A percentile compares a stretch with the other conserved stretches of the same genome.
phyloP scores from a whole-genome alignment of 2,113 vertebrate species.

The Fulmarus glacialis region DNA sequence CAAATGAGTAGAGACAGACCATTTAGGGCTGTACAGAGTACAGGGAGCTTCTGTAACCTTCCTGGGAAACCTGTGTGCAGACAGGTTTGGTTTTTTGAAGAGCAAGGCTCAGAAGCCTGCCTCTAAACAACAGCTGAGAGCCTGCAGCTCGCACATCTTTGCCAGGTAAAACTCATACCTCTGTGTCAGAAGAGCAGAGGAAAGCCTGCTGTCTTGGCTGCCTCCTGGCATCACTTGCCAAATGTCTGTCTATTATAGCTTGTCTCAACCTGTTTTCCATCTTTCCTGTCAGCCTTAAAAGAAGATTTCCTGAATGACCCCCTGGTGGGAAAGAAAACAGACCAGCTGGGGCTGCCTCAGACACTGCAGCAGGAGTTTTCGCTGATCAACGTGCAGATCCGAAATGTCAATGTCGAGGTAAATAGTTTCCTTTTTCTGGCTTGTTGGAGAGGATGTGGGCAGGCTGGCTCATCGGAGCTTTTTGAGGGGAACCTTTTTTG shows the following conservation, averaged over 20 bases:
- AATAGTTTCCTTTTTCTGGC: background rate
- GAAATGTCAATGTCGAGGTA: conserved; percentile 97
- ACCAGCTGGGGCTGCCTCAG: conserved; percentile 87
- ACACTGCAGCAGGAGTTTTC: conserved; percentile 98
- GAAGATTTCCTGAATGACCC: conserved; percentile 75
- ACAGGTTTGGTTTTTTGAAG: background rate
- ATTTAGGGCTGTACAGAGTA: background rate
- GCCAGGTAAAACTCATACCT: background rate
- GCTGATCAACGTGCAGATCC: conserved; percentile 96
- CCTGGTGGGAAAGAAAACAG: conserved; percentile 75
- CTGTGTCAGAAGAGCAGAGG: background rate
- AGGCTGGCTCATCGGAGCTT: background rate
- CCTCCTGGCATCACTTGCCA: background rate
- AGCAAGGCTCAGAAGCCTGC: background rate
- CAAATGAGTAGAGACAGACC: background rate
- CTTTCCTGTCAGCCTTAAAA: conserved; percentile 76
- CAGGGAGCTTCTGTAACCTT: background rate
- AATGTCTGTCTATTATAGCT: background rate
- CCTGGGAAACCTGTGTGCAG: background rate
- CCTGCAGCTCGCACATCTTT: background rate
- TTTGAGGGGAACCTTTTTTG: background rate
- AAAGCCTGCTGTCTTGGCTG: background rate
- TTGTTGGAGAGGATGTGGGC: background rate
- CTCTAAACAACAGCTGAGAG: background rate
- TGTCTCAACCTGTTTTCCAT: background rate